These are phyloP conservation scores for Cervus canadensis DNA, from an alignment of 2,113 vertebrate species.

Conservation along the genomic window DNA sequence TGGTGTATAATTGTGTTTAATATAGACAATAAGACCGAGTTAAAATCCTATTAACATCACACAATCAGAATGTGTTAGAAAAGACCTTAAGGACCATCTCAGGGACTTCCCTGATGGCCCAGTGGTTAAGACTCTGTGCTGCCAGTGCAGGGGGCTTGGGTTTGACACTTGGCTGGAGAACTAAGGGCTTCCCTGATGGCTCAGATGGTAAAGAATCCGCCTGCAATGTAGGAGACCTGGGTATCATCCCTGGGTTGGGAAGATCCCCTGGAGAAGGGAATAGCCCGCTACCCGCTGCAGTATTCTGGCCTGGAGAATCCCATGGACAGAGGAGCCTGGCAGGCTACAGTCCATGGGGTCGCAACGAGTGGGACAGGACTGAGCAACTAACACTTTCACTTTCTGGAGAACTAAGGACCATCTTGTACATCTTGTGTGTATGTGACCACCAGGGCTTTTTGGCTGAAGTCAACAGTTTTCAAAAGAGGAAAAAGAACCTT, in stretches of 20 bases:
- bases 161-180: not conserved
- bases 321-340: not conserved
- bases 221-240: not conserved
- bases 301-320: not conserved
- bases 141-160: not conserved
- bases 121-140: not conserved
- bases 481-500: not conserved
- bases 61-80: conserved; percentile 6
- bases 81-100: not conserved
- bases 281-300: not conserved
- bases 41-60: not conserved
- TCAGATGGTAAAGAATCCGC: not conserved
- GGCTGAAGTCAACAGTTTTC: not conserved
- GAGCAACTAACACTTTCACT: not conserved
- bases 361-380: not conserved
- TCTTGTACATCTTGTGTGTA: not conserved
- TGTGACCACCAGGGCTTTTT: not conserved
- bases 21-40: not conserved
- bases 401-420: not conserved
- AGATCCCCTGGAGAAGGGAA: not conserved
- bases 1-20: not conserved
- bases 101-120: not conserved
- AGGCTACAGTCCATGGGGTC: not conserved
- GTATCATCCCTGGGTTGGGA: not conserved
- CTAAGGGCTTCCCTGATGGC: not conserved